A percentile compares a stretch with the other conserved stretches of the same genome.
Evolutionary conservation across 2,113 vertebrate species (phyloP).

Genomic region (Sander lucioperca): DNA sequence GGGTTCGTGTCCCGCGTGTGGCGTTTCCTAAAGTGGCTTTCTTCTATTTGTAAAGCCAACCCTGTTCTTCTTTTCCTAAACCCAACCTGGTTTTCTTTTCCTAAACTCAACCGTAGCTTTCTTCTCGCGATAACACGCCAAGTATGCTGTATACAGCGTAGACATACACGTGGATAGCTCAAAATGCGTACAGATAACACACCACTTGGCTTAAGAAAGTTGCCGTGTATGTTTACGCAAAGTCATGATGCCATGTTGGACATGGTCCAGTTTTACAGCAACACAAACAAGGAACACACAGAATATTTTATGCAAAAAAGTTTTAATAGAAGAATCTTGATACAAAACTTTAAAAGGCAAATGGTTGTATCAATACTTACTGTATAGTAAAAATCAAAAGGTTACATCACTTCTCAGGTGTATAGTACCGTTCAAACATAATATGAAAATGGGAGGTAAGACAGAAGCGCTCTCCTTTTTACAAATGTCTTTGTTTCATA

Average conservation of each 20-base stretch:
- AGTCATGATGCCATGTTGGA: not conserved
- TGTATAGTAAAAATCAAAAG: conserved; percentile 57
- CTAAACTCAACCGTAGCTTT: too few relatives aligned
- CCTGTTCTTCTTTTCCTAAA: too few relatives aligned
- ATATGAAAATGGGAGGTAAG: conserved; percentile 63
- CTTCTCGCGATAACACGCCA: too few relatives aligned
- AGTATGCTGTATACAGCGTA: too few relatives aligned
- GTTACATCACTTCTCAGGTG: conserved; percentile 57
- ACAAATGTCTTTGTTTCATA: conserved; percentile 13
- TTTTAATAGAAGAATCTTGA: conserved; percentile 48
- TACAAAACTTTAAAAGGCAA: conserved; percentile 64
- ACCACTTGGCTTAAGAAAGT: too few relatives aligned
- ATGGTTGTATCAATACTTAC: conserved; percentile 54
- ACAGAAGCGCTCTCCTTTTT: conserved; percentile 44
- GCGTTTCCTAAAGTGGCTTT: too few relatives aligned
- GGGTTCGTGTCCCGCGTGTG: too few relatives aligned
- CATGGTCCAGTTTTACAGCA: not conserved
- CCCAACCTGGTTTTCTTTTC: too few relatives aligned
- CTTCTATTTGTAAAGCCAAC: too few relatives aligned
- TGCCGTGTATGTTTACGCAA: too few relatives aligned
- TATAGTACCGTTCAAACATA: conserved; percentile 58
- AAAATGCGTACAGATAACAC: too few relatives aligned
- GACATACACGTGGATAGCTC: too few relatives aligned
- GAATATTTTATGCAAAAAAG: conserved; percentile 24
- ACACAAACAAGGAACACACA: not conserved